Evolutionary conservation across 2,113 vertebrate species (phyloP).

Genomic region (Rallus limicola): DNA sequence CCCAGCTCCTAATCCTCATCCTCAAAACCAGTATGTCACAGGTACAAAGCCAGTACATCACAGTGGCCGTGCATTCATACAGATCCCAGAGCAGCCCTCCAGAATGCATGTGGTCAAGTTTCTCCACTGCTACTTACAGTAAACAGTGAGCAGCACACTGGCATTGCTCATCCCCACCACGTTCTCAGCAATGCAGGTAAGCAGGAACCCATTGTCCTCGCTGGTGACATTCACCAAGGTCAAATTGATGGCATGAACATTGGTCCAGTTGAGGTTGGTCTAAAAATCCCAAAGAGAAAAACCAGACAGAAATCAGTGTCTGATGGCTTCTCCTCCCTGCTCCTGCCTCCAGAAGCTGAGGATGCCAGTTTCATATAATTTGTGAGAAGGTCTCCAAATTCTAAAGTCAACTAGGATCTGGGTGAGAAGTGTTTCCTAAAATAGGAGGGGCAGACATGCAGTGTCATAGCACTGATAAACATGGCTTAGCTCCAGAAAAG

Average conservation of each 20-base stretch:
- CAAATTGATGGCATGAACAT: slow-evolving; percentile 94
- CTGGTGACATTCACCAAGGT: slow-evolving; percentile 93
- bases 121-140: slow-evolving; percentile 83
- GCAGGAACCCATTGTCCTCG: slow-evolving; percentile 91
- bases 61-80: not conserved
- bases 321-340: not conserved
- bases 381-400: not conserved
- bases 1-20: not conserved
- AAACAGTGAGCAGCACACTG: slow-evolving; percentile 91
- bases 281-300: slow-evolving; percentile 58
- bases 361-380: not conserved
- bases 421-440: not conserved
- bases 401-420: not conserved
- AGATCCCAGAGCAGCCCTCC: not conserved
- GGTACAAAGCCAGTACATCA: too few relatives aligned
- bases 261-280: slow-evolving; percentile 95
- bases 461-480: not conserved
- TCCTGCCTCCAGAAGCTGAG: not conserved
- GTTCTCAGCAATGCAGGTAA: slow-evolving; percentile 95
- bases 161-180: slow-evolving; percentile 97
- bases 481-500: not conserved
- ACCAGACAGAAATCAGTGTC: not conserved
- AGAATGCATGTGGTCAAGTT: not conserved
- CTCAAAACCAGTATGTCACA: not conserved
- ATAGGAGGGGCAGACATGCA: not conserved